A percentile compares a stretch with the other conserved stretches of the same genome.
Evolutionary conservation across 23 tunicate species (phyloP).

Genomic region (Clavelina lepadiformis): DNA sequence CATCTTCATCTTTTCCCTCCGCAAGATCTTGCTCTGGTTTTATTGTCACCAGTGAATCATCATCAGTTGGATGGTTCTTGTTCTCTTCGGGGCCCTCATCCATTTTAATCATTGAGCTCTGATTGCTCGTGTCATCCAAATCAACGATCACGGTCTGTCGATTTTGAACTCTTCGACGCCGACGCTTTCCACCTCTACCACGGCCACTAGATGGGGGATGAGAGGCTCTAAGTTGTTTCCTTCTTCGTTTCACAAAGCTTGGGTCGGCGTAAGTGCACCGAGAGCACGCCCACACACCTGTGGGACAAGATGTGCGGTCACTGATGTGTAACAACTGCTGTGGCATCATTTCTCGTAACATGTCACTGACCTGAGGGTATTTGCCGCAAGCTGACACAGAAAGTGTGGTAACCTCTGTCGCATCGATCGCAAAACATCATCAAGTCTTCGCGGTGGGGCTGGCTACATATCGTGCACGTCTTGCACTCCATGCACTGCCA

Average conservation of each 20-base stretch:
- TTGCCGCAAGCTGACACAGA: constrained; percentile 89
- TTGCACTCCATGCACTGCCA: constrained; percentile 99
- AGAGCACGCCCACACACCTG: constrained; percentile 92
- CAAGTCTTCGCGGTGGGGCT: constrained; percentile 88
- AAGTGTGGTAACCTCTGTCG: constrained; percentile 96
- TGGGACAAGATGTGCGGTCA: background rate
- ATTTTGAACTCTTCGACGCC: background rate
- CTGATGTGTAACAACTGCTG: background rate
- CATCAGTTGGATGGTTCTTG: too few relatives aligned
- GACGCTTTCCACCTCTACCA: constrained; percentile 40
- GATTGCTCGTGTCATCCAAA: constrained; percentile 16
- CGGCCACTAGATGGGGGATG: constrained; percentile 7
- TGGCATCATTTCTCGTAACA: background rate
- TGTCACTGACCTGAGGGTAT: constrained; percentile 77
- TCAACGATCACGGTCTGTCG: constrained; percentile 3
- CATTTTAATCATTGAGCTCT: too few relatives aligned
- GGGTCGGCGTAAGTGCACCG: constrained; percentile 83
- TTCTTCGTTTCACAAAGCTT: constrained; percentile 46
- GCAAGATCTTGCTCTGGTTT: too few relatives aligned
- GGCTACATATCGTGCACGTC: constrained; percentile 89
- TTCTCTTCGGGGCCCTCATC: too few relatives aligned
- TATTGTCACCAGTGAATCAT: too few relatives aligned
- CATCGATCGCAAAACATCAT: constrained; percentile 99
- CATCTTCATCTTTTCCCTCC: too few relatives aligned
- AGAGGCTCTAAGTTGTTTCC: constrained; percentile 36